Percentiles rank a stretch among this genome's conserved stretches.
Conservation (phyloP, 2,113 vertebrate genomes). For the Apteryx mantelli region DNA sequence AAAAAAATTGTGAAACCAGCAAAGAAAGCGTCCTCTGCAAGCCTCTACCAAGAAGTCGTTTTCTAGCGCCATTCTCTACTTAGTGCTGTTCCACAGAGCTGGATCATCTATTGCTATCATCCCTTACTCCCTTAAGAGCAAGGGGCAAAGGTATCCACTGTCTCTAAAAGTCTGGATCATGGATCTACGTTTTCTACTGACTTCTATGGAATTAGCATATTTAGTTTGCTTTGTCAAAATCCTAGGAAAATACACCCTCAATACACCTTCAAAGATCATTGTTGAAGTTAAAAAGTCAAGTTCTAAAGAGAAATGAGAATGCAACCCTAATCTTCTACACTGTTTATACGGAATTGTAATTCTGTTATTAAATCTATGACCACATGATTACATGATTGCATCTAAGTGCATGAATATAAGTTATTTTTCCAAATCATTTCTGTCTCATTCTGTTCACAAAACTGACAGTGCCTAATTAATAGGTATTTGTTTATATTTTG, state of each 20-base stretch:
- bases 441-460: not conserved
- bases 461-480: not conserved
- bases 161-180: slow-evolving; percentile 2
- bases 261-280: not conserved
- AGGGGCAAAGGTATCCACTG: not conserved
- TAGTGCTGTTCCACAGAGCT: not conserved
- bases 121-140: not conserved
- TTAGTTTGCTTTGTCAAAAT: slow-evolving; percentile 1
- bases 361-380: not conserved
- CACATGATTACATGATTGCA: not conserved
- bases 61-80: not conserved
- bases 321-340: not conserved
- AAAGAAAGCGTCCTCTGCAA: not conserved
- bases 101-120: slow-evolving; percentile 15
- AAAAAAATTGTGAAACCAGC: not conserved
- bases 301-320: not conserved
- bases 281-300: not conserved
- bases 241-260: not conserved
- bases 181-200: not conserved
- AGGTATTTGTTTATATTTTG: not conserved
- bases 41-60: not conserved
- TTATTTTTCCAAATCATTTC: not conserved
- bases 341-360: not conserved
- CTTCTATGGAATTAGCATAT: not conserved
- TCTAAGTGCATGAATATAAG: not conserved